Percentiles rank a stretch among this genome's conserved stretches.
phyloP scores from a whole-genome alignment of 2,888 invertebrate genomes.

The Pachycephus smyrnensis region DNA sequence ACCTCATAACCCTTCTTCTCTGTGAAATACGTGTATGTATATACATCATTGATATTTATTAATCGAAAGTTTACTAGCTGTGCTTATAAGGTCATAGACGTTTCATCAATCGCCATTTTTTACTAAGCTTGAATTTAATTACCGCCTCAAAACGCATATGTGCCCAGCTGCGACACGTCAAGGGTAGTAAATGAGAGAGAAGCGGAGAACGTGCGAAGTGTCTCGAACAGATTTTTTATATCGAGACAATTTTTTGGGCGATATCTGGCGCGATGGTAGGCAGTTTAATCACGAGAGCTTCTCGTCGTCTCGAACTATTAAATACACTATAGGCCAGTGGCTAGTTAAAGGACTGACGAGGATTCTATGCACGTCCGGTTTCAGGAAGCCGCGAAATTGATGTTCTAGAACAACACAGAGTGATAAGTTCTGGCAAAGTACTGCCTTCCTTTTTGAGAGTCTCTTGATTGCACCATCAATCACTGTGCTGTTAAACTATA shows the following conservation, averaged over 20 bases:
- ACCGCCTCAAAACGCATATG: not conserved
- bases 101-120: not conserved
- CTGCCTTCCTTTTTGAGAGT: not conserved
- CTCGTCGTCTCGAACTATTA: not conserved
- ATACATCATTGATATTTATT: not conserved
- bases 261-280: not conserved
- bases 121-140: not conserved
- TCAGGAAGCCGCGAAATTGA: not conserved
- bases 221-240: not conserved
- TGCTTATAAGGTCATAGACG: not conserved
- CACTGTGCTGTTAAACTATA: not conserved
- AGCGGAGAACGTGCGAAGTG: not conserved
- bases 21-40: not conserved
- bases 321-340: not conserved
- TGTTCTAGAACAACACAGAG: not conserved
- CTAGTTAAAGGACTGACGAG: not conserved
- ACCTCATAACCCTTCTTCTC: not conserved
- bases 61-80: not conserved
- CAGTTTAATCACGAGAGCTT: not conserved
- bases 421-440: constrained; percentile 8
- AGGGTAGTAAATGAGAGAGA: not conserved
- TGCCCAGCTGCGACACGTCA: not conserved
- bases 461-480: not conserved
- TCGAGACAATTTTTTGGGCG: not conserved
- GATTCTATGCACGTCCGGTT: not conserved